These are phyloP conservation scores for Piaya cayana DNA, from an alignment of 2,113 vertebrate species.

Conservation along the genomic window DNA sequence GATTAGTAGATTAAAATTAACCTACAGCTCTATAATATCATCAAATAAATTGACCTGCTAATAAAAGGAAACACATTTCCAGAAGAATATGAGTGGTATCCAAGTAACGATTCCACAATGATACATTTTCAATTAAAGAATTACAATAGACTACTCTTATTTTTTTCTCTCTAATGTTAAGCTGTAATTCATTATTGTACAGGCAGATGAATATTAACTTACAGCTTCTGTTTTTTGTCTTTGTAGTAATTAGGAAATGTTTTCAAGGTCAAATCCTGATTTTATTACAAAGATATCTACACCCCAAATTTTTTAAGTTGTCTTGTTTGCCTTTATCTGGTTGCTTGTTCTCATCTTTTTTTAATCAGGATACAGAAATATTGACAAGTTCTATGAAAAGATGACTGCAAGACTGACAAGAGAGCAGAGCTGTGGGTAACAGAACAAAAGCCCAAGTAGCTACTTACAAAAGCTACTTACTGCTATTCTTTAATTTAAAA, in stretches of 20 bases:
- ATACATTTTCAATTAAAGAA: slow-evolving; percentile 51
- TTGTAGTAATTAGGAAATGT: not conserved
- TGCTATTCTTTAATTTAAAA: not conserved
- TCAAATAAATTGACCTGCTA: slow-evolving; percentile 45
- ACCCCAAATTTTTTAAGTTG: not conserved
- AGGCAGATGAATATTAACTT: slow-evolving; percentile 21
- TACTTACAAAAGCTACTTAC: not conserved
- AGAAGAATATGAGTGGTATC: slow-evolving; percentile 13
- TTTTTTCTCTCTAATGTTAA: slow-evolving; percentile 17
- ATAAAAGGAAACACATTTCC: slow-evolving; percentile 64
- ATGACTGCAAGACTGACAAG: not conserved
- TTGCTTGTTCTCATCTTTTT: not conserved
- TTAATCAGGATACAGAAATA: not conserved
- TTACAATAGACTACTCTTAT: slow-evolving; percentile 2
- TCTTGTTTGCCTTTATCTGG: not conserved
- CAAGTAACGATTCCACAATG: slow-evolving; percentile 31
- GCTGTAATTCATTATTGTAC: slow-evolving; percentile 1
- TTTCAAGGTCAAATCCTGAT: slow-evolving; percentile 8
- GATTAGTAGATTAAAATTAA: slow-evolving; percentile 57
- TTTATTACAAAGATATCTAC: not conserved
- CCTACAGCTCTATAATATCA: slow-evolving; percentile 28
- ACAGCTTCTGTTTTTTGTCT: slow-evolving; percentile 39
- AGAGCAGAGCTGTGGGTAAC: not conserved
- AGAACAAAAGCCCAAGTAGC: not conserved
- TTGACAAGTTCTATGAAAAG: not conserved